These are phyloP conservation scores for Tangara arthus DNA, from an alignment of 2,797 vertebrate species.

Conservation along the genomic window DNA sequence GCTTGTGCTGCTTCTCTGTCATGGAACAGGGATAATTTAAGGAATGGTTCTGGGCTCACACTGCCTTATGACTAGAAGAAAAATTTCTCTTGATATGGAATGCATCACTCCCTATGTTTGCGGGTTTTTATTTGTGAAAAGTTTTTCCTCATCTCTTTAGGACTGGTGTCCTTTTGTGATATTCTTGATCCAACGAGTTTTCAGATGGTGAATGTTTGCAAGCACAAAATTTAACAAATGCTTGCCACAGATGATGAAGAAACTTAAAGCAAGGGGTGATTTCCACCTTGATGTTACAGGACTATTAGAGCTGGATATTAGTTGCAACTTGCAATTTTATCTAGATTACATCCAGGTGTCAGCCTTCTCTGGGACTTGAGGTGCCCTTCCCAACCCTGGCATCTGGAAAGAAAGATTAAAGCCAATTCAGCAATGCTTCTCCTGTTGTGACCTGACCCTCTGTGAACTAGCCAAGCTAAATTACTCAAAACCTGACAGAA, in stretches of 20 bases:
- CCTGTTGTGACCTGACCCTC: neutral
- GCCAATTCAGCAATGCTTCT: neutral
- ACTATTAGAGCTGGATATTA: neutral
- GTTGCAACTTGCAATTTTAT: neutral
- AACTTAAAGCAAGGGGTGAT: neutral
- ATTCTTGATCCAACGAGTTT: neutral
- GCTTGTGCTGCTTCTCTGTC: neutral
- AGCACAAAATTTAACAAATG: neutral
- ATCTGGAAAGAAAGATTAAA: neutral
- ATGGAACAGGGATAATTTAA: constrained; percentile 16
- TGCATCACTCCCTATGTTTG: neutral
- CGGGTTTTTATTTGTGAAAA: neutral
- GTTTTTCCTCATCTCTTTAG: neutral
- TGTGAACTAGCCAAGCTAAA: neutral
- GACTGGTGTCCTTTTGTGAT: neutral
- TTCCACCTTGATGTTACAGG: neutral
- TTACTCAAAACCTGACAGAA: constrained; percentile 18
- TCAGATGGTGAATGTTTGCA: neutral
- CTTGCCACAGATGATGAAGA: neutral
- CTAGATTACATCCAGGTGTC: neutral
- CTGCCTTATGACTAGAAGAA: neutral
- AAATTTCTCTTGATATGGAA: neutral
- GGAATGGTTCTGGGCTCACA: constrained; percentile 11
- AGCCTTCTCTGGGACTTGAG: neutral
- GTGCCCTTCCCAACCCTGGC: neutral